Base-by-base conservation (phyloP, 2,797 vertebrate genomes). In the Brachymystax lenok region DNA sequence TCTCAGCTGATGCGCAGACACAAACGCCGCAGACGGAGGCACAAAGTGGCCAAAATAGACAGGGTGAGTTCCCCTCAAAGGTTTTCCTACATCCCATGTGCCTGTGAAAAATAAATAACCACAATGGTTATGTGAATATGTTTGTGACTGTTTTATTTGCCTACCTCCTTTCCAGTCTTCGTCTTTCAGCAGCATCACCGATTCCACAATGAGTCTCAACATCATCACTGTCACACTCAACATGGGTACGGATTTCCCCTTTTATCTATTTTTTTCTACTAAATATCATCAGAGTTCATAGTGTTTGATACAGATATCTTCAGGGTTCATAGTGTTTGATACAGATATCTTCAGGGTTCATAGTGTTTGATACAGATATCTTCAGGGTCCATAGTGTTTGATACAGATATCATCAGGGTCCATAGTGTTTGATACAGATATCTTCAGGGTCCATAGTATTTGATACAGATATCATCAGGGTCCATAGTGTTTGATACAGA, bases 171-270 rank as follows among this genome's bases (percentile, higher is more conserved):
- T 80, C 7, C 92, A 99, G 98, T 97, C 98, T 0, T 99, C 98
- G 0, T 99, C 98, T 19, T 99, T 99, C 93, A 99, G 98, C 94
- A 99, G 98, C 81, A 98, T 99, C 92, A 99, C 98, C 0, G 98
- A 99, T 89, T 99, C 98, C 66, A 99, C 98, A 21, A 99, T 99
- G 98, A 99, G 98, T 80, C 95, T 99, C 84, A 99, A 99, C 85
- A 99, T 99, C 87, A 96, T 99, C 93, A 99, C 98, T 0, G 98
- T 99, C 87, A 99, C 98, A 0, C 95, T 99, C 85, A 99, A 99
- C 93, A 99, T 99, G 98, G 98, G 98, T 99, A 96, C 95, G 92
- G 76, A 51, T 17, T 50, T 71, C 27, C 5, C 5, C 13, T 1
- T 19, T 27, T 7, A 46, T n/a, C n/a, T n/a, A n/a, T n/a, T 2